These are phyloP conservation scores for Drosophila ambigua DNA, from an alignment of 1,140 invertebrate genomes.

Conservation along the genomic window DNA sequence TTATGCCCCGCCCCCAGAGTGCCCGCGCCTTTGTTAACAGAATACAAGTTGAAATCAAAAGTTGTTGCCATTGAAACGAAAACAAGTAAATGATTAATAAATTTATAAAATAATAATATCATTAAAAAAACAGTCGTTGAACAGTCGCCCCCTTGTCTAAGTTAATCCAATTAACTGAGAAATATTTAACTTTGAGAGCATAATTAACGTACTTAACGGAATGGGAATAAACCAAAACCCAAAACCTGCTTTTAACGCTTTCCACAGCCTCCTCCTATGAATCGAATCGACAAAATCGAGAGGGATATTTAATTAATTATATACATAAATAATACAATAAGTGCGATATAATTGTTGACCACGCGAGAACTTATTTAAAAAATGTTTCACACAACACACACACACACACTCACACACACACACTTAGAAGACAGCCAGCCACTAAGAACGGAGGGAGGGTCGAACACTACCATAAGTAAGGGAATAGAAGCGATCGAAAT, in stretches of 20 bases:
- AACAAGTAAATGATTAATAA: slow-evolving; percentile 43
- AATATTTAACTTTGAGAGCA: slow-evolving; percentile 37
- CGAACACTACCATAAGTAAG: slow-evolving; percentile 61
- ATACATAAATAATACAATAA: slow-evolving; percentile 35
- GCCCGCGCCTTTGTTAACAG: slow-evolving; percentile 21
- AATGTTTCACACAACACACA: slow-evolving; percentile 53
- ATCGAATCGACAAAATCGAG: slow-evolving; percentile 29
- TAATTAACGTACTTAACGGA: slow-evolving; percentile 9
- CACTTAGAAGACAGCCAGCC: slow-evolving; percentile 15
- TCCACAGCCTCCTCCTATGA: slow-evolving; percentile 42
- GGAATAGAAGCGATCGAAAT: slow-evolving; percentile 69
- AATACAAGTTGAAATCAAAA: slow-evolving; percentile 56
- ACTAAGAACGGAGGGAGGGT: slow-evolving; percentile 44
- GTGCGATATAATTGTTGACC: slow-evolving; percentile 53
- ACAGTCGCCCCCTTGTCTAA: slow-evolving; percentile 52
- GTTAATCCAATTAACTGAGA: slow-evolving; percentile 74
- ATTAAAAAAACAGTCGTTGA: slow-evolving; percentile 43
- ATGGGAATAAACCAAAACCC: slow-evolving; percentile 2
- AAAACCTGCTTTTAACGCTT: slow-evolving; percentile 48
- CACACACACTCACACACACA: slow-evolving; percentile 25
- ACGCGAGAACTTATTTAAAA: slow-evolving; percentile 63
- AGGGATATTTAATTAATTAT: slow-evolving; percentile 40
- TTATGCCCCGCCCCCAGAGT: too few relatives aligned
- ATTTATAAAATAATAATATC: slow-evolving; percentile 32
- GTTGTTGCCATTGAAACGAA: slow-evolving; percentile 58